Evolutionary conservation across 2,113 vertebrate species (phyloP).

Genomic region (Catharus fuscescens): DNA sequence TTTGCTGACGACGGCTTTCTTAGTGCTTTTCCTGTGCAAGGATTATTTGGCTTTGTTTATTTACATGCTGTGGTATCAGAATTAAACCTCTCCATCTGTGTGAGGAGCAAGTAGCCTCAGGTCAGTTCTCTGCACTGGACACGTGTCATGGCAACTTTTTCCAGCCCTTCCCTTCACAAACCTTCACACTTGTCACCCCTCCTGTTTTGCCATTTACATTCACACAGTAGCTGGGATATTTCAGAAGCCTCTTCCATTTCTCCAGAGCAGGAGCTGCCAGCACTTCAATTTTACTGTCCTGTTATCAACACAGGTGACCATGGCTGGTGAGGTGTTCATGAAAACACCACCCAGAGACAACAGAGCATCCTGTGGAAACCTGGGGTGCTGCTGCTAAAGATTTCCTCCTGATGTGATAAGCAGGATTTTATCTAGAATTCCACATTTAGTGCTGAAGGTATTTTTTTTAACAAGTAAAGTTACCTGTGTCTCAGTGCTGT

Average conservation of each 20-base stretch:
- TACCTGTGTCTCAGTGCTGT: not conserved
- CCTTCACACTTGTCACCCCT: too few relatives aligned
- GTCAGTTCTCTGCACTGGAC: not conserved
- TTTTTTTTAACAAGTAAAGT: not conserved
- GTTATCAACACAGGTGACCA: not conserved
- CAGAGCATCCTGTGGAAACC: not conserved
- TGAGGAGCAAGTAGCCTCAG: not conserved
- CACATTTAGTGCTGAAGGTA: not conserved
- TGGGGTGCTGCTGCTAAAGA: not conserved
- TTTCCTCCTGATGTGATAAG: not conserved
- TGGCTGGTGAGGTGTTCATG: not conserved
- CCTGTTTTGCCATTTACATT: not conserved
- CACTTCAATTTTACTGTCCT: not conserved
- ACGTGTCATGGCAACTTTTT: rapidly evolving
- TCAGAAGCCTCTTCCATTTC: not conserved
- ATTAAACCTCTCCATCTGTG: not conserved
- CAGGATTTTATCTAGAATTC: not conserved
- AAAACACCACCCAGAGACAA: not conserved
- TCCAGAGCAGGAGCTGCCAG: not conserved
- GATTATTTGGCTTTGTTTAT: not conserved
- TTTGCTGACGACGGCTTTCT: not conserved
- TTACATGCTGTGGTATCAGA: not conserved
- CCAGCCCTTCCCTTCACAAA: not conserved
- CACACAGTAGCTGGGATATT: not conserved
- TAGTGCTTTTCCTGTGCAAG: not conserved